phyloP scores from a whole-genome alignment of 2,113 vertebrate species.

The Aldabrachelys gigantea region DNA sequence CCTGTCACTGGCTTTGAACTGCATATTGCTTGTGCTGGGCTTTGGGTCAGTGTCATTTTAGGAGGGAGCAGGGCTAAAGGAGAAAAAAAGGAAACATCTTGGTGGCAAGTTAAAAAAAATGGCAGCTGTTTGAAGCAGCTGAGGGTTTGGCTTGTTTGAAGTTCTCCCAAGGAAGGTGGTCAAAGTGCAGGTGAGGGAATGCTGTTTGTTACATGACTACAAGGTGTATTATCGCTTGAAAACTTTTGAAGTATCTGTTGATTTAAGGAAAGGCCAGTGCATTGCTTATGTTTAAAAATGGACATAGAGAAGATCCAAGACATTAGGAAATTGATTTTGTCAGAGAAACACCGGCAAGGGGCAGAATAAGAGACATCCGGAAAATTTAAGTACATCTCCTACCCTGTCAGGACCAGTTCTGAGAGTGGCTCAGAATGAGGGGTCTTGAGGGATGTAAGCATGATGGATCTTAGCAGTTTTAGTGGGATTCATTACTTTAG shows the following conservation, averaged over 20 bases:
- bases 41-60: background rate
- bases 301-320: background rate
- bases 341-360: background rate
- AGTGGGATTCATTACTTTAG: background rate
- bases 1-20: background rate
- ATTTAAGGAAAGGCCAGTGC: background rate
- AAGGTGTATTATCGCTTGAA: rapidly evolving
- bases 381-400: background rate
- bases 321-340: no score
- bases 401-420: background rate
- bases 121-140: rapidly evolving
- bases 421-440: background rate
- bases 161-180: background rate
- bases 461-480: background rate
- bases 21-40: background rate
- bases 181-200: background rate
- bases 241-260: background rate
- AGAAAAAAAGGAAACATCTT: background rate
- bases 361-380: no score
- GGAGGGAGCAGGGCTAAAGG: background rate
- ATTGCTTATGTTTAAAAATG: background rate
- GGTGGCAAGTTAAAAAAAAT: rapidly evolving
- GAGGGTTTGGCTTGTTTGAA: background rate
- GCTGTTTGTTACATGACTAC: background rate
- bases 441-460: background rate